phyloP scores from a whole-genome alignment of 2,888 invertebrate species.

The Chironomus riparius region DNA sequence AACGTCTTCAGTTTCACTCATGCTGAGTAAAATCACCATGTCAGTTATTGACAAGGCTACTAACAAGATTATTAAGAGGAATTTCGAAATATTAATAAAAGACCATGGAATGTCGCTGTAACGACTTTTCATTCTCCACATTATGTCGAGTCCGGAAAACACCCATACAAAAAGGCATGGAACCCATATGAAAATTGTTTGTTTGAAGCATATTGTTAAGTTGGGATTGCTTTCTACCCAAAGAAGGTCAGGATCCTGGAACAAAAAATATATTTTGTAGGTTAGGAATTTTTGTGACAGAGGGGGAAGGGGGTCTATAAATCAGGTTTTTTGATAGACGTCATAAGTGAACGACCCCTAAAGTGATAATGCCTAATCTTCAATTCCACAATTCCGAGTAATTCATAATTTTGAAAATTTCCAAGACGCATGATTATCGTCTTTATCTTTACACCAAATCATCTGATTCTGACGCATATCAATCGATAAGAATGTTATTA shows the following conservation, averaged over 20 bases:
- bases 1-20: conserved; percentile 43
- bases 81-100: conserved; percentile 46
- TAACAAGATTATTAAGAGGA: background rate
- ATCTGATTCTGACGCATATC: background rate
- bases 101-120: conserved; percentile 49
- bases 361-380: too few species aligned
- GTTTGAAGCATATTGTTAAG: conserved; percentile 63
- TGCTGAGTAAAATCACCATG: conserved; percentile 43
- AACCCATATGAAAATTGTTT: conserved; percentile 60
- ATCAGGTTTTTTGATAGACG: too few species aligned
- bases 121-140: conserved; percentile 48
- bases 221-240: conserved; percentile 57
- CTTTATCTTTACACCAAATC: background rate
- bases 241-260: conserved; percentile 50
- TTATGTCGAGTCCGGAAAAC: conserved; percentile 49
- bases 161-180: conserved; percentile 59
- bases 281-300: too few species aligned
- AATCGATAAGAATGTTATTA: too few species aligned
- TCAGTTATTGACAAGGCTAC: conserved; percentile 40
- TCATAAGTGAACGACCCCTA: too few species aligned
- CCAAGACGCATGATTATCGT: background rate
- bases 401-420: background rate
- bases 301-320: too few species aligned
- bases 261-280: background rate
- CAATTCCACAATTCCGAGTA: too few species aligned